Evolutionary conservation across 1,140 invertebrate genomes (phyloP).

Genomic region (Trypoxylus dichotomus): DNA sequence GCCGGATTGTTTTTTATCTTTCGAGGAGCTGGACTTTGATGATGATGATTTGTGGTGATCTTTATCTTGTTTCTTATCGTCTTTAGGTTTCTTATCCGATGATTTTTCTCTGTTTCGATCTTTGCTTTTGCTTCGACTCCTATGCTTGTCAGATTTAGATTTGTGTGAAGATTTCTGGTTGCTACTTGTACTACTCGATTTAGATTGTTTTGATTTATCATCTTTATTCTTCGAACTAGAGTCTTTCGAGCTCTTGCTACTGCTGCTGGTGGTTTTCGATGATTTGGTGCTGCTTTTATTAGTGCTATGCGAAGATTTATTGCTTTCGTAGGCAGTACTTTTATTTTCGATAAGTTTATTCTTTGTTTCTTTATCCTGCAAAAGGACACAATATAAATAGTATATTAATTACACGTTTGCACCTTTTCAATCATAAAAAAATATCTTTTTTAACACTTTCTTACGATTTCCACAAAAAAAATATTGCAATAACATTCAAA

Average conservation of each 20-base stretch:
- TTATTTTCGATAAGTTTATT: not conserved
- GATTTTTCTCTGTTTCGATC: constrained; percentile 39
- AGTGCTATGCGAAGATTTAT: not conserved
- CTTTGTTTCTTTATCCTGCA: not conserved
- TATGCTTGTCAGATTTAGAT: not conserved
- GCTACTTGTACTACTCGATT: not conserved
- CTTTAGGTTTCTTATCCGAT: constrained; percentile 27
- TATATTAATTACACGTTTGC: too few species aligned
- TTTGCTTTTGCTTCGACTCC: constrained; percentile 40
- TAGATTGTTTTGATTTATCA: constrained; percentile 31
- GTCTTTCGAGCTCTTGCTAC: constrained; percentile 10
- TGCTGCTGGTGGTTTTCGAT: not conserved
- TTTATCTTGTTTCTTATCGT: constrained; percentile 23
- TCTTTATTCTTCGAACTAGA: constrained; percentile 35
- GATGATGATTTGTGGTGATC: not conserved
- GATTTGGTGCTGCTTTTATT: not conserved
- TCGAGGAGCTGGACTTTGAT: not conserved
- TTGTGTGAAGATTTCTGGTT: constrained; percentile 15
- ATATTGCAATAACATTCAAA: too few species aligned
- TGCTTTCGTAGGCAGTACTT: not conserved
- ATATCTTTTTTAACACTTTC: too few species aligned
- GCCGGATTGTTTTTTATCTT: constrained; percentile 29
- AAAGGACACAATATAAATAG: not conserved
- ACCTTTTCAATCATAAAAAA: too few species aligned
- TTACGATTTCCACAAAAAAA: too few species aligned